Evolutionary conservation across 2,888 invertebrate genomes (phyloP), one percentile per base, ranked within the genome.

Genomic region (Caenorhabditis zanzibari): DNA sequence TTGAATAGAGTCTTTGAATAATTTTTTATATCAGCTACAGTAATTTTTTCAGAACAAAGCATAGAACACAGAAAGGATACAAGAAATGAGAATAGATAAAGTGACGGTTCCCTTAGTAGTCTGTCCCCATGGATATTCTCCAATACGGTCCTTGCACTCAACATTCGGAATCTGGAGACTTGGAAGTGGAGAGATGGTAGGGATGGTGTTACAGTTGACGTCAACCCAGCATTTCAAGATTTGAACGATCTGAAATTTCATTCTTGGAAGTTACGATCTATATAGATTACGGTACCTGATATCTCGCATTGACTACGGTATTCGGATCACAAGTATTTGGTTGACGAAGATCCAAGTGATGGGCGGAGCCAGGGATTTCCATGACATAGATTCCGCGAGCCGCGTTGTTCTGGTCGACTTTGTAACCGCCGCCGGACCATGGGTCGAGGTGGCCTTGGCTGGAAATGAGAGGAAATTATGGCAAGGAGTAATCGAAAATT

Each of bases 371-470:
- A 19, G 76, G 83, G 16, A 89, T 88, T 28, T 82, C 77, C 7
- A 81, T 19, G 0, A 85, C 82, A 64, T 86, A 87, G 52, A 89
- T 82, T 54, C 86, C 85, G 26, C 83, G 81, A 0, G 80, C 41
- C 0, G 63, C 28, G 26, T 84, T 73, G 47, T 32, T 74, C 22
- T 64, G 54, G 16, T 63, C 64, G 0, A 63, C 41, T 49, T 68
- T 75, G 66, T 85, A 86, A n/a, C 93, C 93, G n/a, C 93, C 93
- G 4, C 93, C 92, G 24, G 93, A 93, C 94, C 94, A 94, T 2
- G 94, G 94, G 82, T 94, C 94, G 52, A 93, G 88, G 44, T 90
- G 79, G 24, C 94, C 94, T 90, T 94, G 93, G 74, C 93, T 93
- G 91, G 54, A 82, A 82, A 24, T 12, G 7, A 22, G n/a, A 22